Percentiles rank a stretch among this genome's conserved stretches.
Conservation (phyloP, 1,140 invertebrate genomes). For the Zaprionus taronus region DNA sequence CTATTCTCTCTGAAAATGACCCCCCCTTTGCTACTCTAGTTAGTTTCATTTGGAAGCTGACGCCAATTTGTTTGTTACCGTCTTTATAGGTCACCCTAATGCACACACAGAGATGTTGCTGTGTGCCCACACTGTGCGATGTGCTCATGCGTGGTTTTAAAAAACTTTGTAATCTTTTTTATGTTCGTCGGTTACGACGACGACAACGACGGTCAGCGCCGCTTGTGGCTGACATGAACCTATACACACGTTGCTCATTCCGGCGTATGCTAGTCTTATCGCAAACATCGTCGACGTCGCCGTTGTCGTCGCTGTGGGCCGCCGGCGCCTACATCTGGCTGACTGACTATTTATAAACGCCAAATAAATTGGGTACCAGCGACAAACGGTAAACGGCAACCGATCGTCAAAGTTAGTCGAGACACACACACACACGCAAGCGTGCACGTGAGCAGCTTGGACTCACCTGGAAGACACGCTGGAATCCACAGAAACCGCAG, state of each 20-base stretch:
- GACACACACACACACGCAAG: neutral
- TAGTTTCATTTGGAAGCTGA: neutral
- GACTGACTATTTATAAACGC: slow-evolving; percentile 70
- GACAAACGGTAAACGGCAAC: slow-evolving; percentile 32
- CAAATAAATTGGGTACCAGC: slow-evolving; percentile 46
- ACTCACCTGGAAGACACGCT: slow-evolving; percentile 75
- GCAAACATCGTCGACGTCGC: slow-evolving; percentile 10
- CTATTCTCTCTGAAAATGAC: too few relatives aligned
- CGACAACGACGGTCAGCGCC: neutral
- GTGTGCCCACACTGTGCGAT: neutral
- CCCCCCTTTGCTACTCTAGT: too few relatives aligned
- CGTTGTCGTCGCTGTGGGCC: neutral
- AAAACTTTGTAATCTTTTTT: slow-evolving; percentile 6
- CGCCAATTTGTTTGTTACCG: neutral
- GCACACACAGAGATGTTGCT: neutral
- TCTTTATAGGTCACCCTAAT: neutral
- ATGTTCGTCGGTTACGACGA: neutral
- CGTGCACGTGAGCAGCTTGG: neutral
- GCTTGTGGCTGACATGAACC: neutral
- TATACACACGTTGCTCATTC: neutral
- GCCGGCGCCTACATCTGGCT: slow-evolving; percentile 43
- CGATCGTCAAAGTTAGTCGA: slow-evolving; percentile 8
- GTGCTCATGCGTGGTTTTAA: slow-evolving; percentile 12
- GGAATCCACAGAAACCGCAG: slow-evolving; percentile 73
- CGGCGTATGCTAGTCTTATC: slow-evolving; percentile 1